Evolutionary conservation across 2,797 vertebrate genomes (phyloP).

Genomic region (Falco novaeseelandiae): DNA sequence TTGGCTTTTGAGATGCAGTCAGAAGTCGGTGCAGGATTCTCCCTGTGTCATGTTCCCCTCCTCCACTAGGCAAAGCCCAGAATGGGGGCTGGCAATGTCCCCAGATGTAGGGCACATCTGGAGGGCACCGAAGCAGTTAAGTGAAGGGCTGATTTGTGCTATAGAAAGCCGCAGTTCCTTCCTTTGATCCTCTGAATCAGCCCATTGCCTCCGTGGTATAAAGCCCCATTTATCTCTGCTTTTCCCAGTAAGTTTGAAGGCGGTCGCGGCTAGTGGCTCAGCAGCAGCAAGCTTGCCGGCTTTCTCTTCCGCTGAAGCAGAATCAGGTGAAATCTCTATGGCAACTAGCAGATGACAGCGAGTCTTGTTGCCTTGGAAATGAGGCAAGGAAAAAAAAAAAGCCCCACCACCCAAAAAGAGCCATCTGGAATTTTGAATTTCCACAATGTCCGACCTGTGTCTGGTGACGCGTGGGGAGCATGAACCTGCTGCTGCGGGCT

Average conservation of each 20-base stretch:
- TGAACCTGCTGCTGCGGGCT: background rate
- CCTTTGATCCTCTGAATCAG: slow-evolving; percentile 57
- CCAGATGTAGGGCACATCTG: slow-evolving; percentile 36
- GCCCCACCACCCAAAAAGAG: slow-evolving; percentile 23
- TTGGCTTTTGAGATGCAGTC: background rate
- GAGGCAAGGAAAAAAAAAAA: slow-evolving; percentile 52
- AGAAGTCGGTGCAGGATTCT: background rate
- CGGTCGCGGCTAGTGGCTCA: background rate
- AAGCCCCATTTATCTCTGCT: slow-evolving; percentile 49
- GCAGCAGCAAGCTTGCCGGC: background rate
- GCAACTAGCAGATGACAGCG: slow-evolving; percentile 77
- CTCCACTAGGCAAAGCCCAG: background rate
- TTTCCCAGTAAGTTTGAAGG: slow-evolving; percentile 40
- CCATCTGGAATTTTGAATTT: slow-evolving; percentile 55
- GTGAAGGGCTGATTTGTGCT: slow-evolving; percentile 53
- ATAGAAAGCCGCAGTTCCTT: slow-evolving; percentile 35
- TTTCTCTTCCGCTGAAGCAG: slow-evolving; percentile 63
- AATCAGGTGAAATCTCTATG: slow-evolving; percentile 79
- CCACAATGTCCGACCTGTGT: slow-evolving; percentile 4
- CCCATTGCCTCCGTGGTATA: slow-evolving; percentile 32
- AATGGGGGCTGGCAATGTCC: background rate
- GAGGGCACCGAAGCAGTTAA: slow-evolving; percentile 49
- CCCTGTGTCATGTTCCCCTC: background rate
- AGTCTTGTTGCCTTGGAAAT: slow-evolving; percentile 78
- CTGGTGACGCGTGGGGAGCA: background rate